Conservation (phyloP, 1,140 invertebrate genomes). For the Polypedilum vanderplanki region DNA sequence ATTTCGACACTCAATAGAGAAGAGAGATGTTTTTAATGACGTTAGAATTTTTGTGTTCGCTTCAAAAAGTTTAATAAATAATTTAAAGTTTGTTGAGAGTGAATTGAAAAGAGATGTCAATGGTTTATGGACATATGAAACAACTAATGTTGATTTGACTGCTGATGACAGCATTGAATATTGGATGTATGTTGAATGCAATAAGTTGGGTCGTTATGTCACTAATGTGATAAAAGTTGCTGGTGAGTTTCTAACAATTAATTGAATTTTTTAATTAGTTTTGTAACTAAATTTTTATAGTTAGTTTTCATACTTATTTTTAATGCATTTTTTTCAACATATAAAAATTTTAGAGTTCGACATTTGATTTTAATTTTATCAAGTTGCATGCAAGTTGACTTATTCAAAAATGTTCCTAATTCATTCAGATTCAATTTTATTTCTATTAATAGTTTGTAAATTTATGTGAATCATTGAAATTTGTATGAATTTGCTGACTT, state of each 20-base stretch:
- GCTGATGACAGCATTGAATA: background rate
- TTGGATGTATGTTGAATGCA: background rate
- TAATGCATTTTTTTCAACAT: too few relatives aligned
- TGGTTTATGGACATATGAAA: slow-evolving; percentile 1
- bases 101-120: background rate
- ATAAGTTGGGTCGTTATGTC: background rate
- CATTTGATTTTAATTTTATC: too few relatives aligned
- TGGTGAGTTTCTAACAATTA: background rate
- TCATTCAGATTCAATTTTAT: too few relatives aligned
- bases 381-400: too few relatives aligned
- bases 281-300: too few relatives aligned
- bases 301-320: too few relatives aligned
- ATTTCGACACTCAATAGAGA: background rate
- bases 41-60: background rate
- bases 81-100: slow-evolving; percentile 17
- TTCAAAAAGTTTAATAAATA: background rate
- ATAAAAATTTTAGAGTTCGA: too few relatives aligned
- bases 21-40: background rate
- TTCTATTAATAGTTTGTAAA: too few relatives aligned
- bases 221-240: background rate
- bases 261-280: too few relatives aligned
- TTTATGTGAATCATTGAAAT: too few relatives aligned
- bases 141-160: background rate
- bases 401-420: too few relatives aligned
- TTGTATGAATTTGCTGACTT: too few relatives aligned